These are phyloP conservation scores for Strigamia crassipes DNA, from an alignment of 2,888 invertebrate species.

Conservation along the genomic window DNA sequence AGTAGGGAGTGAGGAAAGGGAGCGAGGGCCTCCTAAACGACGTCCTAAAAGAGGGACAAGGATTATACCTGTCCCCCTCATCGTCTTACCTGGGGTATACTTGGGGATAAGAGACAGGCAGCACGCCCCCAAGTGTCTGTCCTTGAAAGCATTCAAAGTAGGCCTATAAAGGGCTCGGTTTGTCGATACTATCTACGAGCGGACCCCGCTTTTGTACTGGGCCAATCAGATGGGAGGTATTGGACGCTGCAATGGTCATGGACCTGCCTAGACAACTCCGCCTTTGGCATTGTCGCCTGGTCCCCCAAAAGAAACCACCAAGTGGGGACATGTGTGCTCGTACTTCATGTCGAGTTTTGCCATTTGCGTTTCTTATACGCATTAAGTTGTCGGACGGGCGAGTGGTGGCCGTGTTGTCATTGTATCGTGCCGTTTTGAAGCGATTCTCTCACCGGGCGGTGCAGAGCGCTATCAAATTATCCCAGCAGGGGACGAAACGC, in stretches of 20 bases:
- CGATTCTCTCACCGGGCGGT: constrained; percentile 12
- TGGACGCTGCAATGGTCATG: constrained; percentile 24
- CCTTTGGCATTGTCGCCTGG: background rate
- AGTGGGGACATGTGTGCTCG: constrained; percentile 16
- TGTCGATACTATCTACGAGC: background rate
- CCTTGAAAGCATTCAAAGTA: constrained; percentile 30
- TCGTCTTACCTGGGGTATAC: constrained; percentile 10
- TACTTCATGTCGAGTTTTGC: background rate
- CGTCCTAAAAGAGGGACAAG: background rate
- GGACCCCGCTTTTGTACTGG: constrained; percentile 1
- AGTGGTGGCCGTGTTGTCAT: constrained; percentile 6
- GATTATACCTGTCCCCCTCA: constrained; percentile 30
- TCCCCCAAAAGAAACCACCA: constrained; percentile 14
- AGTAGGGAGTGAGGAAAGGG: background rate
- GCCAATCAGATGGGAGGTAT: constrained; percentile 30
- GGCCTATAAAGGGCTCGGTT: constrained; percentile 17
- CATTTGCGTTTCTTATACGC: background rate
- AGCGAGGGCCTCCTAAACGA: background rate
- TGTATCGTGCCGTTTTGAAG: constrained; percentile 27
- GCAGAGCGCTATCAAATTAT: constrained; percentile 16
- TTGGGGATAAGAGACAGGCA: constrained; percentile 20
- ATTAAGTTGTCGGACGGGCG: background rate
- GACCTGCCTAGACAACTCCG: constrained; percentile 22
- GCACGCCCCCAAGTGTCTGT: constrained; percentile 30
- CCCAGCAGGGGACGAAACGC: constrained; percentile 5